phyloP scores from a whole-genome alignment of 2,888 invertebrate species.

The Encarsia formosa region DNA sequence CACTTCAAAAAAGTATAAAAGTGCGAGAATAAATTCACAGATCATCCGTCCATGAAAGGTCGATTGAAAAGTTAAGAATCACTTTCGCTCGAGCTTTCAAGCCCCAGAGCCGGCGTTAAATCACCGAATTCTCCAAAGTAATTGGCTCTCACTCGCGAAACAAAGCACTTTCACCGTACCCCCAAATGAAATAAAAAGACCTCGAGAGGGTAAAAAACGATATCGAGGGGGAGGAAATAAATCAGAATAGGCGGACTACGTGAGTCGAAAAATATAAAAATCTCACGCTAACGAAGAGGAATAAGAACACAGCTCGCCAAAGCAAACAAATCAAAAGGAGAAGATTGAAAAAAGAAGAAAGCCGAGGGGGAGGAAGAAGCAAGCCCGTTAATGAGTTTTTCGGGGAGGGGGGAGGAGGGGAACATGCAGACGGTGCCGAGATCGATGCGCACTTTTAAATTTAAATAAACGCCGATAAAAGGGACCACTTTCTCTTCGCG shows the following conservation, averaged over 20 bases:
- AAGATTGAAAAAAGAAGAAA: background rate
- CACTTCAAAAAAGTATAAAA: too few relatives aligned
- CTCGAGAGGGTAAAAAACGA: constrained; percentile 7
- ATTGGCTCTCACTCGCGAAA: too few relatives aligned
- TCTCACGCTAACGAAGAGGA: background rate
- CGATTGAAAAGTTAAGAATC: too few relatives aligned
- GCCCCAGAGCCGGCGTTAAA: too few relatives aligned
- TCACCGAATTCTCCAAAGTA: too few relatives aligned
- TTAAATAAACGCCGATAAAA: constrained; percentile 45
- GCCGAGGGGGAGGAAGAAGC: constrained; percentile 21
- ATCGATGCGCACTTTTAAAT: constrained; percentile 47
- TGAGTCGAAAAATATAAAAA: constrained; percentile 30
- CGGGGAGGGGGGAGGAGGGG: constrained; percentile 17
- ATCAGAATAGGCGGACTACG: constrained; percentile 22
- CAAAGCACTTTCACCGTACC: too few relatives aligned
- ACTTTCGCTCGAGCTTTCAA: too few relatives aligned
- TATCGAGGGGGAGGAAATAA: constrained; percentile 24
- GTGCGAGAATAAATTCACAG: too few relatives aligned
- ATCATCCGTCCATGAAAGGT: too few relatives aligned
- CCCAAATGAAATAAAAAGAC: too few relatives aligned
- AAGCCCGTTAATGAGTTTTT: constrained; percentile 51
- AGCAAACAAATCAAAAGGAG: background rate
- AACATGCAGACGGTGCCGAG: constrained; percentile 28
- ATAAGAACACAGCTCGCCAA: background rate
- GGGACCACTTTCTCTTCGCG: constrained; percentile 4